Percentiles rank a stretch among this genome's conserved stretches.
These are phyloP conservation scores for Chlorocebus sabaeus DNA, from an alignment of 2,113 vertebrate species.

Conservation along the genomic window DNA sequence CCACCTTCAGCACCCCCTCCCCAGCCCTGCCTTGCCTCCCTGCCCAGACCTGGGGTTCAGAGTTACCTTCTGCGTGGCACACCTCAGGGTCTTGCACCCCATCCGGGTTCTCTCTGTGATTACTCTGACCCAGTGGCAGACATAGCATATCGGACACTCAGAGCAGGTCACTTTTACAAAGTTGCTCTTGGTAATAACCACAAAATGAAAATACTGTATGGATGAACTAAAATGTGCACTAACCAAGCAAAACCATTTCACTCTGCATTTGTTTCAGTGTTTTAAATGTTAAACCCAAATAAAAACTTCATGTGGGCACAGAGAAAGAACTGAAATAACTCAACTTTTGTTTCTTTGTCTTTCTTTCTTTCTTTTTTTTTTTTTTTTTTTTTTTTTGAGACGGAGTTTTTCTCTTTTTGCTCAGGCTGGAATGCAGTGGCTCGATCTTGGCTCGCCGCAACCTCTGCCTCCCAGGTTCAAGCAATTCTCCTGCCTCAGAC, in stretches of 20 bases:
- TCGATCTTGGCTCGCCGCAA: rapidly evolving
- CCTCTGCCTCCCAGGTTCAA: too few relatives aligned
- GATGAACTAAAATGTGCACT: background rate
- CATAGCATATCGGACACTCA: too few relatives aligned
- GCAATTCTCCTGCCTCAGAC: too few relatives aligned
- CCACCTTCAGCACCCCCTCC: background rate
- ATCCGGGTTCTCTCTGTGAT: background rate
- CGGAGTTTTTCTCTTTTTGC: too few relatives aligned
- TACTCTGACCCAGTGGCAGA: background rate
- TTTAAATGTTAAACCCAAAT: background rate
- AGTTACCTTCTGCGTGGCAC: background rate
- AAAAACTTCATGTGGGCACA: background rate
- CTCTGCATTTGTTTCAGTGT: background rate
- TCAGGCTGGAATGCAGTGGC: too few relatives aligned
- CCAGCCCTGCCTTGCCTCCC: background rate
- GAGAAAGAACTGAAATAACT: background rate
- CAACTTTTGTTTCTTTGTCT: background rate
- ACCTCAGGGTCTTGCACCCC: background rate
- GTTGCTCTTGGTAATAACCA: background rate
- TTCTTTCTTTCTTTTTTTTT: too few relatives aligned
- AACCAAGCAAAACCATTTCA: background rate
- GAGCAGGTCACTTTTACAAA: background rate
- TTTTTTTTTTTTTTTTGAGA: too few relatives aligned
- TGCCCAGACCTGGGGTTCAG: background rate
- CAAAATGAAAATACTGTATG: background rate